A percentile compares a stretch with the other conserved stretches of the same genome.
These are phyloP conservation scores for Himalopsyche kuldschensis DNA, from an alignment of 2,888 invertebrate species.

Conservation along the genomic window DNA sequence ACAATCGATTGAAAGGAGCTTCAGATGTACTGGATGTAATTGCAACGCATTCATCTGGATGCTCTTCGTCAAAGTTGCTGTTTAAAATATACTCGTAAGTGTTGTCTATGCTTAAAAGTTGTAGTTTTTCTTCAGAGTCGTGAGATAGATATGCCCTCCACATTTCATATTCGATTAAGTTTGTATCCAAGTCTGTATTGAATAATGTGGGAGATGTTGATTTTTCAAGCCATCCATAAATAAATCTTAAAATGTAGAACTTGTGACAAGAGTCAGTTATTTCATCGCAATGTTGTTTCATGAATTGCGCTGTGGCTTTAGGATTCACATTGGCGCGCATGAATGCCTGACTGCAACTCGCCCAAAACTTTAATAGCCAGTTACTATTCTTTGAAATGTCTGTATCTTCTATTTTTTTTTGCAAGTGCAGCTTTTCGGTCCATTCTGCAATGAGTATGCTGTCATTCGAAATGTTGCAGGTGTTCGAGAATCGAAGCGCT, in stretches of 20 bases:
- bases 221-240: constrained; percentile 56
- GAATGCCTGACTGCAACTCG: constrained; percentile 65
- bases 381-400: constrained; percentile 23
- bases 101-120: constrained; percentile 15
- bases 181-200: constrained; percentile 49
- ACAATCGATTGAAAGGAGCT: constrained; percentile 46
- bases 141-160: constrained; percentile 53
- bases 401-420: background rate
- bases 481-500: constrained; percentile 62
- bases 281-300: constrained; percentile 59
- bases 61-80: background rate
- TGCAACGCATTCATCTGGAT: background rate
- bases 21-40: background rate
- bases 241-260: constrained; percentile 57
- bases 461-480: constrained; percentile 55
- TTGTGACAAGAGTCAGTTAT: constrained; percentile 53
- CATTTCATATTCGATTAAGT: constrained; percentile 55
- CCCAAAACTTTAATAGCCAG: constrained; percentile 56
- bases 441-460: constrained; percentile 61
- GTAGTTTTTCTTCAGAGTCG: constrained; percentile 43
- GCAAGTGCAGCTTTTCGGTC: constrained; percentile 43
- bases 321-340: constrained; percentile 63
- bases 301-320: constrained; percentile 65
- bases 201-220: constrained; percentile 43
- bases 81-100: constrained; percentile 30